phyloP scores from a whole-genome alignment of 64 coral and sea anemone species.

The Pocillopora damicornis region DNA sequence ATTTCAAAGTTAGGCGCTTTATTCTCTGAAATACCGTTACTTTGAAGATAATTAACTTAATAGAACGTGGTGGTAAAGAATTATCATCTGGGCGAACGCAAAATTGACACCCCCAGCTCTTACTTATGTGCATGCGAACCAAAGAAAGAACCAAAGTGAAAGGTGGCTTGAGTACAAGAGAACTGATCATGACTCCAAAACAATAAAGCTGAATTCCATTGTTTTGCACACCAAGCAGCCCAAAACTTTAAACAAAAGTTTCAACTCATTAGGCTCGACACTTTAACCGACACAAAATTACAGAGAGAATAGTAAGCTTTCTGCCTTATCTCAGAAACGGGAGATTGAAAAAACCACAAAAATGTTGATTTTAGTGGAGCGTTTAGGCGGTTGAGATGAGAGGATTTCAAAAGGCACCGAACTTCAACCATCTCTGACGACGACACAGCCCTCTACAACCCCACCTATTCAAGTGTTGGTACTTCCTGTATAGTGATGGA shows the following conservation, averaged over 20 bases:
- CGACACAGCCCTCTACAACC: background rate
- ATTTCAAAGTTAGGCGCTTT: too few species aligned
- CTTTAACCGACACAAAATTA: background rate
- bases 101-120: too few species aligned
- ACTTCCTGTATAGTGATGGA: background rate
- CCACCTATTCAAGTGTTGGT: background rate
- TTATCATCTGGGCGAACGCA: too few species aligned
- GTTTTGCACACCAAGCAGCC: background rate
- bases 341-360: conserved; percentile 13
- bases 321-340: background rate
- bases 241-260: background rate
- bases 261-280: background rate
- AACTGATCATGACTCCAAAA: too few species aligned
- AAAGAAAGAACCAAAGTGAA: too few species aligned
- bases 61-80: too few species aligned
- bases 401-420: conserved; percentile 35
- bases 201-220: background rate
- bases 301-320: background rate
- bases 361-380: conserved; percentile 42
- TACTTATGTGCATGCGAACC: too few species aligned
- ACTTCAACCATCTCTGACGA: background rate
- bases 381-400: background rate
- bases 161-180: too few species aligned
- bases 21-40: too few species aligned
- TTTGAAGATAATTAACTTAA: too few species aligned